Base-by-base conservation (phyloP, 2,113 vertebrate species). In the Archocentrus centrarchus region DNA sequence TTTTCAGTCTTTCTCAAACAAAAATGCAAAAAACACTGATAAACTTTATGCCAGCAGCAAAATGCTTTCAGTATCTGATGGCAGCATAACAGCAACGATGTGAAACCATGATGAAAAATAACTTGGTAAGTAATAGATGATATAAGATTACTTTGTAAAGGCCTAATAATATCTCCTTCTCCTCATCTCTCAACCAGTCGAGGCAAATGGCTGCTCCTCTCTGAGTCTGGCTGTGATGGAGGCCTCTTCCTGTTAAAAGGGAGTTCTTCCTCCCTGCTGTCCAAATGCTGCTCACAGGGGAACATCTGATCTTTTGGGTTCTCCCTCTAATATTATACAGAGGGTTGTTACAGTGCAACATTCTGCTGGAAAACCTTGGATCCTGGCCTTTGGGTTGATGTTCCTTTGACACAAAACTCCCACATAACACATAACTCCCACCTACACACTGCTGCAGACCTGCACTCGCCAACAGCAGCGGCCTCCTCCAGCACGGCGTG, bases 11-110 rank as follows among this genome's bases (percentile, higher is more conserved):
- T 47, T 68, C 64, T 47, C 14, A 24, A 27, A 47, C 2, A 47
- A 68, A 68, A 68, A 47, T 66, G 0, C 15, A 66, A 68, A 2
- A 41, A 47, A 27, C 14, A 47, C 0, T 6, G 22, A 0, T 20
- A 70, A 70, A 50, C 24, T 0, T 70, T 50, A 50, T 6, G 22
- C 64, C 5, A 30, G 41, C 64, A 70, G 15, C 8, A 47, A 68
- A 68, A 68, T 68, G 41, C 22, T 68, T 68, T 22, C 64, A 70
- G 22, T 22, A 14, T 6, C 41, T 0, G 1, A 27, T 47, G 64
- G 64, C 1, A 68, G 41, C 64, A 47, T 27, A 68, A 41, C 64
- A 68, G 5, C 64, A 50, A 50, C 47, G 18, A 50, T 13, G 64
- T 18, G 41, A 68, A 47, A 41, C 64, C 15, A 1, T 27, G 22